Conservation (phyloP, 2,113 vertebrate species). For the Pterophyllum scalare region DNA sequence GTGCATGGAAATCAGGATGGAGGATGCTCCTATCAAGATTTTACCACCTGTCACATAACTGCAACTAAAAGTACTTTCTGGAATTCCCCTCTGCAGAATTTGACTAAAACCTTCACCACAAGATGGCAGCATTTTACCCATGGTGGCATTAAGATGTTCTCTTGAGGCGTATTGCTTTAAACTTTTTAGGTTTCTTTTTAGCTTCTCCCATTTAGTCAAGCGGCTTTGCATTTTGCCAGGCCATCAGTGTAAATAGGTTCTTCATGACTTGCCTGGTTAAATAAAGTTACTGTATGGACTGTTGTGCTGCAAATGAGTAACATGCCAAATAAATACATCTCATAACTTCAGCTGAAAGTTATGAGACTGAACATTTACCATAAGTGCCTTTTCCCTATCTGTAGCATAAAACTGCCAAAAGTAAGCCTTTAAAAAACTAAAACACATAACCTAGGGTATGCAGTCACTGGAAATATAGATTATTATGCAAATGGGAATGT, state of each 20-base stretch:
- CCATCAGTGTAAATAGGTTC: neutral
- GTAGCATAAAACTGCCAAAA: neutral
- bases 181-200: neutral
- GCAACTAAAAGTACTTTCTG: neutral
- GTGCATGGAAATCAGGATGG: neutral
- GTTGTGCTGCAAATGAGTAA: neutral
- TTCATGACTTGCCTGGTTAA: neutral
- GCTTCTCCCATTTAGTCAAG: neutral
- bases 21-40: neutral
- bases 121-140: neutral
- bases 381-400: neutral
- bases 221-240: neutral
- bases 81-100: neutral
- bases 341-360: neutral
- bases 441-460: neutral
- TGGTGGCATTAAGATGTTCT: neutral
- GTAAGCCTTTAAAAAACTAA: neutral
- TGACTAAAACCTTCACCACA: neutral
- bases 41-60: too few relatives aligned
- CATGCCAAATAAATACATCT: fast-evolving
- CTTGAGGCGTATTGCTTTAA: neutral
- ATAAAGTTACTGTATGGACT: neutral
- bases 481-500: neutral
- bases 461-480: neutral
- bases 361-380: neutral